These are phyloP conservation scores for Plemyria rubiginata DNA, from an alignment of 2,888 invertebrate species.

Conservation along the genomic window DNA sequence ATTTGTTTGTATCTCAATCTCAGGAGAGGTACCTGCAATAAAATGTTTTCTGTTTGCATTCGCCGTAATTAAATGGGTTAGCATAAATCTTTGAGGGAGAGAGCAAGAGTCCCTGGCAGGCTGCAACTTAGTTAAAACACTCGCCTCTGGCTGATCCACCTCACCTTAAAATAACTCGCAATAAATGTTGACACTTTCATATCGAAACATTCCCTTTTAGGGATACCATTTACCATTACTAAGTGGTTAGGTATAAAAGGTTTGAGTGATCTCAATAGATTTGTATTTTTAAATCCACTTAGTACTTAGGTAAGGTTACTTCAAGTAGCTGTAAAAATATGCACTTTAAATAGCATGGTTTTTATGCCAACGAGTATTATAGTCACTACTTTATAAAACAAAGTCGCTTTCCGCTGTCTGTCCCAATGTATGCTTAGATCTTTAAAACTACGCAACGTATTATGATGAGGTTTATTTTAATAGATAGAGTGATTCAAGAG, in stretches of 20 bases:
- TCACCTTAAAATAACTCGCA: conserved; percentile 41
- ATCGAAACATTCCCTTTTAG: conserved; percentile 42
- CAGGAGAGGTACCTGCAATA: conserved; percentile 37
- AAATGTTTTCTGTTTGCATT: conserved; percentile 43
- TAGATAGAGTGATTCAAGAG: no score
- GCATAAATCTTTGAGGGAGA: conserved; percentile 64
- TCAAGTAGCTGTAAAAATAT: no score
- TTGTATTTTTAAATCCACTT: conserved; percentile 2
- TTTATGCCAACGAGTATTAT: not conserved
- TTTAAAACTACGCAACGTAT: no score
- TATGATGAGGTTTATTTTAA: no score
- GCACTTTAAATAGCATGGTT: not conserved
- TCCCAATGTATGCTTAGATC: no score
- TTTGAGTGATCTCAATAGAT: conserved; percentile 13
- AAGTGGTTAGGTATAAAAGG: conserved; percentile 27
- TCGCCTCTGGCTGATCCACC: conserved; percentile 44
- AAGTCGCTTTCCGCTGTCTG: no score
- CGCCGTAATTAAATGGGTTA: conserved; percentile 64
- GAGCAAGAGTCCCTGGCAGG: conserved; percentile 59
- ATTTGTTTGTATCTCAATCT: conserved; percentile 26
- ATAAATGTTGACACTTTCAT: conserved; percentile 44
- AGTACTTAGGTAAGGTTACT: no score
- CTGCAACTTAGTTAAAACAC: conserved; percentile 64
- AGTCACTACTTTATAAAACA: no score
- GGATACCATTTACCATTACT: conserved; percentile 28